Conservation (phyloP, 2,797 vertebrate species). For the Aeoliscus strigatus region DNA sequence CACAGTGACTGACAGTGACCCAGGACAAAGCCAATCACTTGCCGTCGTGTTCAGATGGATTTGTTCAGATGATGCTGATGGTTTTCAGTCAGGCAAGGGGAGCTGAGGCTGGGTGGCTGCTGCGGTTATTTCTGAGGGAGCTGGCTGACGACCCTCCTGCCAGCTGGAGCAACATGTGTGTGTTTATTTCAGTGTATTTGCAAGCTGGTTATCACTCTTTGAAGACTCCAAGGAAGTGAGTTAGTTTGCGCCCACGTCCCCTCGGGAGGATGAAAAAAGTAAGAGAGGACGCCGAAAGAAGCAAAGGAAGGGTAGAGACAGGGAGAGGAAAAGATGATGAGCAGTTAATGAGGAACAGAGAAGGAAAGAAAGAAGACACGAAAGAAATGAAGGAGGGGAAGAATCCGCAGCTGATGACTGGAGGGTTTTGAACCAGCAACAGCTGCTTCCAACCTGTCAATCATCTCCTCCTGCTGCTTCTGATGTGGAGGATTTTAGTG, state of each 20-base stretch:
- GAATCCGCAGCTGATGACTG: conserved; percentile 58
- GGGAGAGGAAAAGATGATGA: neutral
- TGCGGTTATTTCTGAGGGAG: too few species aligned
- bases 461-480: conserved; percentile 33
- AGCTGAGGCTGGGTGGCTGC: neutral
- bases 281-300: neutral
- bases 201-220: conserved; percentile 14
- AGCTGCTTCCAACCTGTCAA: conserved; percentile 59
- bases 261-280: neutral
- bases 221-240: conserved; percentile 8
- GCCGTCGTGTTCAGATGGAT: too few species aligned
- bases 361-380: neutral
- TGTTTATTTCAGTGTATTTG: conserved; percentile 1
- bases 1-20: too few species aligned
- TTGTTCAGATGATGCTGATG: too few species aligned
- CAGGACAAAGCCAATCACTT: too few species aligned
- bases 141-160: neutral
- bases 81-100: too few species aligned
- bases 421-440: conserved; percentile 42
- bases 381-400: conserved; percentile 3
- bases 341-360: neutral
- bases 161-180: conserved; percentile 3
- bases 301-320: conserved; percentile 22
- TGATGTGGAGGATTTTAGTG: conserved; percentile 7
- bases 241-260: conserved; percentile 4